These are phyloP conservation scores for Zele albiditarsus DNA, from an alignment of 2,888 invertebrate species.

Conservation along the genomic window DNA sequence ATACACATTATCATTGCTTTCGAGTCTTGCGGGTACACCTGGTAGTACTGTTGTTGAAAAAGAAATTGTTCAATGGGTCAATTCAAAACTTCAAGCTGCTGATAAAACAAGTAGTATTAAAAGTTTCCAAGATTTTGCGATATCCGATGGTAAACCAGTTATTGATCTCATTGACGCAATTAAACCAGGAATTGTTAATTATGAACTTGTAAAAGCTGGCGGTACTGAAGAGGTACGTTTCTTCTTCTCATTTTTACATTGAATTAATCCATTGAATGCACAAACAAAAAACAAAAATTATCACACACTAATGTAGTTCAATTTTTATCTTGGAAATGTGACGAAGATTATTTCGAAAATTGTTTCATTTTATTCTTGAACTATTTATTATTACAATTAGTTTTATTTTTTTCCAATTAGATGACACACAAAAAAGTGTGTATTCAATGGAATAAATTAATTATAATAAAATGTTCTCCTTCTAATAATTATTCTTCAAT, in stretches of 20 bases:
- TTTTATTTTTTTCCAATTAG: too few relatives aligned
- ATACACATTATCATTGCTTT: conserved; percentile 95
- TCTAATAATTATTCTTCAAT: conserved; percentile 43
- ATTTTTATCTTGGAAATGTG: too few relatives aligned
- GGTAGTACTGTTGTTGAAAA: conserved; percentile 94
- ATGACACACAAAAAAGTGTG: too few relatives aligned
- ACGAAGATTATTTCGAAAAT: too few relatives aligned
- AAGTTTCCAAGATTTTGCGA: conserved; percentile 90
- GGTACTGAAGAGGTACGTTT: conserved; percentile 84
- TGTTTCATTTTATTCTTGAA: too few relatives aligned
- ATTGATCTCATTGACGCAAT: conserved; percentile 97
- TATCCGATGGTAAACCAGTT: conserved; percentile 92
- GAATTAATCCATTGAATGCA: too few relatives aligned
- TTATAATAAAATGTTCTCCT: too few relatives aligned
- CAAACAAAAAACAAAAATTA: too few relatives aligned
- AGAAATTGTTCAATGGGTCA: conserved; percentile 98
- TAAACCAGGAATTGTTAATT: conserved; percentile 96
- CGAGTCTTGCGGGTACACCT: conserved; percentile 87
- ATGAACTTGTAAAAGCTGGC: conserved; percentile 88
- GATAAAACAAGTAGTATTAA: conserved; percentile 84
- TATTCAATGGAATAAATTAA: too few relatives aligned
- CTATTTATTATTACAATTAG: too few relatives aligned
- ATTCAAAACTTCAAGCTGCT: conserved; percentile 86
- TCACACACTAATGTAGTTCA: too few relatives aligned
- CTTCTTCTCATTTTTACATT: neutral